Conservation (phyloP, 2,113 vertebrate genomes). For the human (Homo sapiens) region DNA sequence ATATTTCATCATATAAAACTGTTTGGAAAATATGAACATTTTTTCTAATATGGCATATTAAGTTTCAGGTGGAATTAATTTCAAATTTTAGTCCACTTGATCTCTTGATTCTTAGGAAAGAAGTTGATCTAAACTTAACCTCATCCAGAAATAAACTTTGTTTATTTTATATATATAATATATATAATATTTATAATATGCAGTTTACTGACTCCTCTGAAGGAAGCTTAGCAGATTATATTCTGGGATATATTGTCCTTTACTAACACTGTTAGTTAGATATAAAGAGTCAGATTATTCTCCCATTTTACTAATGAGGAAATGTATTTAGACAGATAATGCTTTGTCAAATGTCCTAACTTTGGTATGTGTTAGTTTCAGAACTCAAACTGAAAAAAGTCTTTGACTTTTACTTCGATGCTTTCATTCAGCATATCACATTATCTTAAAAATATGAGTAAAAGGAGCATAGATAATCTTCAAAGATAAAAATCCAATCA, state of each 20-base stretch:
- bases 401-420: background rate
- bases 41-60: background rate
- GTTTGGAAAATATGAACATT: slow-evolving; percentile 39
- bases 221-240: background rate
- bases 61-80: background rate
- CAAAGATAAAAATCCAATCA: background rate
- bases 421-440: background rate
- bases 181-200: background rate
- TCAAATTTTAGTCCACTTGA: background rate
- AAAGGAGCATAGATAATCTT: background rate
- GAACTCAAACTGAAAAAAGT: background rate
- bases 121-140: background rate
- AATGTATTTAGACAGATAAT: background rate
- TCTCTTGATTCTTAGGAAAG: background rate
- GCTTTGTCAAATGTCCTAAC: background rate
- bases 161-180: background rate
- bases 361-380: background rate
- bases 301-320: background rate
- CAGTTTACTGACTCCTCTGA: background rate
- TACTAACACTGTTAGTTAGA: background rate
- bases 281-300: background rate
- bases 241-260: background rate
- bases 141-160: background rate
- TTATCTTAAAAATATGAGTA: background rate
- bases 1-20: background rate